These are phyloP conservation scores for Perithous albicinctus DNA, from an alignment of 2,888 invertebrate species.

Conservation along the genomic window DNA sequence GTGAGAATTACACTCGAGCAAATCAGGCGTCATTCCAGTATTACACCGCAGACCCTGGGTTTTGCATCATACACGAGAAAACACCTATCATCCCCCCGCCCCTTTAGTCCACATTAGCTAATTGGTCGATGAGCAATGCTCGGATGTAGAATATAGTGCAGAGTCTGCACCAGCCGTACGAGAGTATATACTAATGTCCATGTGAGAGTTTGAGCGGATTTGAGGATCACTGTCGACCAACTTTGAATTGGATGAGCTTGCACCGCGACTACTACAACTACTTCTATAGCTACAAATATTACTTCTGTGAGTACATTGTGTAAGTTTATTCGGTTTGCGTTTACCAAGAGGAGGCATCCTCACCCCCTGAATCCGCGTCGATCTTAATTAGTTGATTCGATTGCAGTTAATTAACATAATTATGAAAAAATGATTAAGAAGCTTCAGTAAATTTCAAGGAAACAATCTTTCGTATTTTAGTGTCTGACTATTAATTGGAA, in stretches of 20 bases:
- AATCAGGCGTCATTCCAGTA: conserved; percentile 41
- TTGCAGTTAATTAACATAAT: conserved; percentile 68
- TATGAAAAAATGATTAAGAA: conserved; percentile 57
- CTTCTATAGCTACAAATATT: conserved; percentile 54
- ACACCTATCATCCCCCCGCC: conserved; percentile 35
- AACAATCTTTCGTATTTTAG: neutral
- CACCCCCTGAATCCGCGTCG: neutral
- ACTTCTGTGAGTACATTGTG: conserved; percentile 34
- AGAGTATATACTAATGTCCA: conserved; percentile 40
- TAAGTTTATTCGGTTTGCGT: conserved; percentile 33
- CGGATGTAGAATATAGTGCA: conserved; percentile 46
- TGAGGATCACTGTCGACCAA: conserved; percentile 66
- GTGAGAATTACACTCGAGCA: conserved; percentile 41
- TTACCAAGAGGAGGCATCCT: conserved; percentile 25
- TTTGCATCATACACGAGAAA: conserved; percentile 48
- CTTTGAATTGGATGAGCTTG: conserved; percentile 71
- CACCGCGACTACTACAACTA: conserved; percentile 47
- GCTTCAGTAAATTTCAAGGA: neutral
- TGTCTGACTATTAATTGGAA: too few species aligned
- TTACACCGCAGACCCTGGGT: conserved; percentile 50
- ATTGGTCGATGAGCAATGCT: conserved; percentile 66
- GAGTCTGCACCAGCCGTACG: conserved; percentile 28
- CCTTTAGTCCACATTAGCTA: conserved; percentile 71
- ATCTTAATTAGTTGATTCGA: conserved; percentile 70
- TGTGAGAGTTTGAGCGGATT: conserved; percentile 39